These are phyloP conservation scores for Ditula angustiorana DNA, from an alignment of 2,888 invertebrate genomes.

Conservation along the genomic window DNA sequence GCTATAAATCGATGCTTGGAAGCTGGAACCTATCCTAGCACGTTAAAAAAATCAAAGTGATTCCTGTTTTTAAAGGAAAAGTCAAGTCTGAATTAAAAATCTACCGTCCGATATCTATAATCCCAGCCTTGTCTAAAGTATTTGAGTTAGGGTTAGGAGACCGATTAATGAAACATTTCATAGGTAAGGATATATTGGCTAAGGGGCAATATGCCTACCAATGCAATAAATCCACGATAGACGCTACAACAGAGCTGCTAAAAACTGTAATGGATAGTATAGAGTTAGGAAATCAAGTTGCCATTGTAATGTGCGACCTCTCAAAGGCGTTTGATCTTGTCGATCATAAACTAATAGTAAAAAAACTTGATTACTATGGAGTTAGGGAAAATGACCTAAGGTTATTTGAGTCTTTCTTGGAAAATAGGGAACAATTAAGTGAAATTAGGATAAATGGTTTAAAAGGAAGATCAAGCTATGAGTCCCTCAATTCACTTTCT, in stretches of 20 bases:
- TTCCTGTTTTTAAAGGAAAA: conserved; percentile 1
- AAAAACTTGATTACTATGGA: neutral
- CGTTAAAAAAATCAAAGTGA: neutral
- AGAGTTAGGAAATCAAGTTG: neutral
- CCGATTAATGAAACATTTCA: neutral
- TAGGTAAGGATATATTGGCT: neutral
- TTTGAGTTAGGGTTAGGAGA: neutral
- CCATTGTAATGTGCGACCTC: neutral
- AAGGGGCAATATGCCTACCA: neutral
- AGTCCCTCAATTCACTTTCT: neutral
- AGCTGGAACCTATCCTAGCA: no score
- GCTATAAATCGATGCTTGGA: no score
- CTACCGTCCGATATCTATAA: conserved; percentile 6
- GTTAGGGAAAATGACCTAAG: neutral
- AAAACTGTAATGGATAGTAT: neutral
- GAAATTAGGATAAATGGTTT: neutral
- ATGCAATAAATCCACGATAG: neutral
- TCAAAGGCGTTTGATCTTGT: neutral
- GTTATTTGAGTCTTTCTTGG: neutral
- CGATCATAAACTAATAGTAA: neutral
- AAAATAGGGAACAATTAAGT: neutral
- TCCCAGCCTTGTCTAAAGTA: neutral
- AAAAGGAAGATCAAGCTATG: neutral
- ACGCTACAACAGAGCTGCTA: neutral
- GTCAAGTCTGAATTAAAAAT: neutral